Conservation (phyloP, 2,113 vertebrate species). For the Synchiropus splendidus region DNA sequence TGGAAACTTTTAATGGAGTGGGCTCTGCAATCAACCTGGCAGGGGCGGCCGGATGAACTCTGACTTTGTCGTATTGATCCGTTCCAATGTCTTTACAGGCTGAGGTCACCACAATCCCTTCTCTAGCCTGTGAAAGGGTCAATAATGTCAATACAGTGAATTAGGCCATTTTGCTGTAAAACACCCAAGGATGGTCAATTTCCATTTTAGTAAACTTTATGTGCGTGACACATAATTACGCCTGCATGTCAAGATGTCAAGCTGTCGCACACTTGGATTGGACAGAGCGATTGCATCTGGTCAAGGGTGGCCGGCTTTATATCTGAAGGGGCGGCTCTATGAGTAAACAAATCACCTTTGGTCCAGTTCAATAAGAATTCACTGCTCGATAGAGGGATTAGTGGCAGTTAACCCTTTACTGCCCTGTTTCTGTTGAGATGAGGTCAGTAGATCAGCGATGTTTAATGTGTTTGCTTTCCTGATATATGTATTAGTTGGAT, state of each 20-base stretch:
- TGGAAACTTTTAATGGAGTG: slow-evolving; percentile 59
- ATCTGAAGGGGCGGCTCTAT: slow-evolving; percentile 32
- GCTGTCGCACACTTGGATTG: slow-evolving; percentile 25
- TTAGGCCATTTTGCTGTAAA: slow-evolving; percentile 69
- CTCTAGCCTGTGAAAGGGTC: slow-evolving; percentile 43
- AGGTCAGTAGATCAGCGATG: slow-evolving; percentile 10
- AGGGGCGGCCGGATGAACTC: slow-evolving; percentile 54
- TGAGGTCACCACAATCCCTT: slow-evolving; percentile 62
- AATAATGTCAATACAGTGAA: slow-evolving; percentile 72
- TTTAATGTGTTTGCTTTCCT: not conserved
- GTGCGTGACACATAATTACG: slow-evolving; percentile 57
- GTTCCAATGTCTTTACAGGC: slow-evolving; percentile 43
- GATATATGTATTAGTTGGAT: no score
- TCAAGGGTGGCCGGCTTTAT: slow-evolving; percentile 26
- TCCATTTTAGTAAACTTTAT: slow-evolving; percentile 65
- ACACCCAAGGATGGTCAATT: slow-evolving; percentile 59
- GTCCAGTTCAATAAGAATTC: slow-evolving; percentile 57
- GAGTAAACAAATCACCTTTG: slow-evolving; percentile 53
- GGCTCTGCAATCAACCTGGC: slow-evolving; percentile 57
- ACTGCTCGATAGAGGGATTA: slow-evolving; percentile 34
- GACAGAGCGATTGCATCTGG: slow-evolving; percentile 34
- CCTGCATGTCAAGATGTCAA: slow-evolving; percentile 43
- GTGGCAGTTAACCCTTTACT: slow-evolving; percentile 47
- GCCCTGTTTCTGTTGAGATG: slow-evolving; percentile 3
- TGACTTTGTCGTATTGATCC: slow-evolving; percentile 64